Base-by-base conservation (phyloP, 2,797 vertebrate genomes). In the Gobio occitaniae region DNA sequence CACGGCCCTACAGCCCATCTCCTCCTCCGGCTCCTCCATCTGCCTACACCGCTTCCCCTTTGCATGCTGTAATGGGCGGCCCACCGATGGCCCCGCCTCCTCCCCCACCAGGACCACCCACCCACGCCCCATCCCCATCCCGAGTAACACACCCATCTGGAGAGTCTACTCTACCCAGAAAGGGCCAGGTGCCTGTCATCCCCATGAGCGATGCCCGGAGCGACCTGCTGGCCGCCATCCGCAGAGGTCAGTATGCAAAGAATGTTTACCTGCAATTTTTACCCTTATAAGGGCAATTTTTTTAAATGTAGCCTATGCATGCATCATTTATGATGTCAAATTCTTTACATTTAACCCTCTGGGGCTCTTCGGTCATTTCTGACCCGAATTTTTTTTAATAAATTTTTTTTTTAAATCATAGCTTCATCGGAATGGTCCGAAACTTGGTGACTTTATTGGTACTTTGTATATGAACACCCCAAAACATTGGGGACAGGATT, bases 161-260 rank as follows among this genome's bases (percentile, higher is more conserved):
- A 0, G 70, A 90, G 5, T 94, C 95, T 41, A 91, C 92, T 50
- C 89, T 88, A 1, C 78, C 93, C 0, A 90, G 94, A 5, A 96
- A 94, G 87, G 90, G 91, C 0, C 94, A 92, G 69, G 83, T 96
- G 38, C 94, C 96, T 0, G 85, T 95, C 83, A 94, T 96, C 10
- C 95, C 95, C 77, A 94, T 96, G 91, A 97, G 95, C 47, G 96
- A 97, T 0, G 96, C 96, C 61, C 95, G 96, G 75, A 97, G 96
- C 7, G 96, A 97, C 91, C 93, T 97, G 72, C 94, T 97, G 65
- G 95, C 96, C 0, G 96, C 96, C 78, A 97, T 97, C 76, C 96
- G 96, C 52, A 94, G 96, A 94, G 96, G 96, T 97, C 44, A 88
- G 89, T 84, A 44, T 9, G 7, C 32, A 21, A 9, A 65, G 16